phyloP scores from a whole-genome alignment of 2,797 vertebrate species.

The Hapalemur alaotrensis region DNA sequence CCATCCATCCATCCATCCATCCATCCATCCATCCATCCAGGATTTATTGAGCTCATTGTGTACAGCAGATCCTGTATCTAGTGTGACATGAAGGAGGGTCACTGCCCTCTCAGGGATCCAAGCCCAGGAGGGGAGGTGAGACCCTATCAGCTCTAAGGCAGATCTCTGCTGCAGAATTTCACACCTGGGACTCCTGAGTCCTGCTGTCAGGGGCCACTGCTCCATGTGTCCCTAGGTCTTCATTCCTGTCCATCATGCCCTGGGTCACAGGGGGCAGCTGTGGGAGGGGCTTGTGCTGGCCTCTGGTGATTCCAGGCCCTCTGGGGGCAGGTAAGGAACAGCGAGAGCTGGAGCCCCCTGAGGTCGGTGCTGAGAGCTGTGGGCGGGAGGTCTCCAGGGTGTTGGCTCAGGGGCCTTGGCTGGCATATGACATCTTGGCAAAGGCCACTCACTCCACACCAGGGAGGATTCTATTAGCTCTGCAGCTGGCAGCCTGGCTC shows the following conservation, averaged over 20 bases:
- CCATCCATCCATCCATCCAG: not conserved
- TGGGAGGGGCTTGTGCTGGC: not conserved
- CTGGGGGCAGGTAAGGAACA: not conserved
- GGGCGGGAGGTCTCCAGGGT: not conserved
- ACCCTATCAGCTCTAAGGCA: not conserved
- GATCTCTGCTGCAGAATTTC: not conserved
- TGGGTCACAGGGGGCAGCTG: not conserved
- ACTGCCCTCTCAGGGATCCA: not conserved
- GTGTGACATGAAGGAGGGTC: not conserved
- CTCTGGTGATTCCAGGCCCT: not conserved
- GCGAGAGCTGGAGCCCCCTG: not conserved
- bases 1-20: rapidly evolving
- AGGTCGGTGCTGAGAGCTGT: not conserved
- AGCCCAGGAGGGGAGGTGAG: not conserved
- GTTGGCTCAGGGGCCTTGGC: not conserved
- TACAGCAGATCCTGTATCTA: not conserved
- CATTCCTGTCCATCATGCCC: not conserved
- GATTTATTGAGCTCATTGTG: not conserved
- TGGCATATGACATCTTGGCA: not conserved
- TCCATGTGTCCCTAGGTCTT: not conserved
- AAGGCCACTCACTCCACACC: not conserved
- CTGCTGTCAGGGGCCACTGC: not conserved
- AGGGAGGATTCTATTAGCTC: not conserved
- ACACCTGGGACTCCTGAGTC: not conserved
- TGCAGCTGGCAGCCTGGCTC: not conserved